These are phyloP conservation scores for Pterostichus madidus DNA, from an alignment of 2,888 invertebrate species.

Conservation along the genomic window DNA sequence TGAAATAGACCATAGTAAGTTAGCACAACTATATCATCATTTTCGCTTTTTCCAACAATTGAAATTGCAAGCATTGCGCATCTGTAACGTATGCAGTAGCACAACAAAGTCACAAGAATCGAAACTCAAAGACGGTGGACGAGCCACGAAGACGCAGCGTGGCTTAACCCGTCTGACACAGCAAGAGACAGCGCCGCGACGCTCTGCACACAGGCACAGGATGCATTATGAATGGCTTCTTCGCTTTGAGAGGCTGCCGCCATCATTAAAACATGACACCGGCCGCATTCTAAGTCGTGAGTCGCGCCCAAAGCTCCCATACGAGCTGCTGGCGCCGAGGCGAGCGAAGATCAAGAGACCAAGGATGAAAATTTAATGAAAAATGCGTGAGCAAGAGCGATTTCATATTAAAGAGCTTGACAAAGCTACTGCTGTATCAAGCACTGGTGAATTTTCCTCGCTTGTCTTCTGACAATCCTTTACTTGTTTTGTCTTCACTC, in stretches of 20 bases:
- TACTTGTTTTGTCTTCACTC: not conserved
- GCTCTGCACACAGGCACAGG: slow-evolving; percentile 30
- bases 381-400: slow-evolving; percentile 42
- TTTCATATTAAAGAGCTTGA: slow-evolving; percentile 44
- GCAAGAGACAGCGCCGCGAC: slow-evolving; percentile 20
- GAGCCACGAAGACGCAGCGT: not conserved
- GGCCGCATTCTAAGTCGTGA: slow-evolving; percentile 59
- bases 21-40: no score
- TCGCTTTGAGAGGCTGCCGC: slow-evolving; percentile 58
- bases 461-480: not conserved
- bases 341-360: slow-evolving; percentile 50
- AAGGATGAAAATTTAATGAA: slow-evolving; percentile 58
- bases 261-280: slow-evolving; percentile 66
- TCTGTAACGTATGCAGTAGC: not conserved
- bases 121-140: no score
- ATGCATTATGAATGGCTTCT: slow-evolving; percentile 66
- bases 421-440: slow-evolving; percentile 1
- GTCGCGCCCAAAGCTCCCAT: slow-evolving; percentile 19
- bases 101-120: not conserved
- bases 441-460: not conserved
- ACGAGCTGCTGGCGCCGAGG: not conserved
- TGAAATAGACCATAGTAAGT: no score
- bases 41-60: no score
- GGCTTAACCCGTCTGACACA: slow-evolving; percentile 47
- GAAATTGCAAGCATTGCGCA: not conserved